These are phyloP conservation scores for Gryllus longicercus DNA, from an alignment of 2,888 invertebrate genomes.

Conservation along the genomic window DNA sequence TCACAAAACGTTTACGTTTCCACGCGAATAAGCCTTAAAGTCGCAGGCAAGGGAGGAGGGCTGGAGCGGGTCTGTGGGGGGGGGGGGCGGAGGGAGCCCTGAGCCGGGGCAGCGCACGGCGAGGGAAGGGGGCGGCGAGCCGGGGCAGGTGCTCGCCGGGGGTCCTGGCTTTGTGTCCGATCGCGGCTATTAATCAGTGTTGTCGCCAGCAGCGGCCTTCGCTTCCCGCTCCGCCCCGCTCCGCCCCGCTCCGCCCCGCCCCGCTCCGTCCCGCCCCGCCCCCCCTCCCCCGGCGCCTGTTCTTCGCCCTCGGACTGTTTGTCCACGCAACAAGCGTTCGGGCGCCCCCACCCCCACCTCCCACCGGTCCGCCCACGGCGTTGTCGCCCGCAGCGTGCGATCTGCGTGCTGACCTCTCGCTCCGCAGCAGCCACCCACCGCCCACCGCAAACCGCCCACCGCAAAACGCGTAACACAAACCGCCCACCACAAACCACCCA, in stretches of 20 bases:
- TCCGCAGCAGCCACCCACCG: background rate
- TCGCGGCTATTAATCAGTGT: conserved; percentile 3
- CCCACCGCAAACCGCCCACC: too few relatives aligned
- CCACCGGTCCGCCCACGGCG: background rate
- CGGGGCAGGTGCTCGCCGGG: background rate
- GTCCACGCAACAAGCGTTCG: background rate
- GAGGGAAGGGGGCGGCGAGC: background rate
- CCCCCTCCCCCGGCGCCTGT: background rate
- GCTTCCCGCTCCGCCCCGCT: background rate
- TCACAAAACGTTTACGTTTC: too few relatives aligned
- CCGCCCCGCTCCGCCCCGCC: too few relatives aligned
- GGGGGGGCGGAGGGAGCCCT: too few relatives aligned
- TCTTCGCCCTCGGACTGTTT: conserved; percentile 3
- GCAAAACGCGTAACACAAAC: too few relatives aligned
- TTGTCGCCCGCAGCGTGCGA: too few relatives aligned
- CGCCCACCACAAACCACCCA: too few relatives aligned
- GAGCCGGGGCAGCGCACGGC: too few relatives aligned
- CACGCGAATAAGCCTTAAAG: too few relatives aligned
- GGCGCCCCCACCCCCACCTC: background rate
- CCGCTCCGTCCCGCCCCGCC: background rate
- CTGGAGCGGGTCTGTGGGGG: too few relatives aligned
- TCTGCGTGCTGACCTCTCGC: background rate
- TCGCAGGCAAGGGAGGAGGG: too few relatives aligned
- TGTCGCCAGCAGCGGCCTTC: background rate
- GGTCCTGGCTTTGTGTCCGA: conserved; percentile 1